Evolutionary conservation across 2,113 vertebrate species (phyloP).

Genomic region (Protomyctophum bolini): DNA sequence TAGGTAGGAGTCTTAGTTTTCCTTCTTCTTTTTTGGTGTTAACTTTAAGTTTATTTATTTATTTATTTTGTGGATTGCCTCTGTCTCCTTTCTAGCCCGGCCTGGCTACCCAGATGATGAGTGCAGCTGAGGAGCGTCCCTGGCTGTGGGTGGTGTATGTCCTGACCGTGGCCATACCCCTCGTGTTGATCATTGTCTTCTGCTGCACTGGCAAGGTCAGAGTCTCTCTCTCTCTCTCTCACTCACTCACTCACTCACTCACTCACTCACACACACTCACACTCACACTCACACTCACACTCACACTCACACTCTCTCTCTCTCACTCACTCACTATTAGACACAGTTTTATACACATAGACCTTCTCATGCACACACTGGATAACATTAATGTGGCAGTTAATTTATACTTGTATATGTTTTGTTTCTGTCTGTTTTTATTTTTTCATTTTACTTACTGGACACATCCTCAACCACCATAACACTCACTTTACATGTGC

Average conservation of each 20-base stretch:
- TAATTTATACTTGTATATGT: no score
- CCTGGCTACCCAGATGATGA: slow-evolving; percentile 92
- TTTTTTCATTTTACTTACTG: background rate
- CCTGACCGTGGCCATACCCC: slow-evolving; percentile 90
- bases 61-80: background rate
- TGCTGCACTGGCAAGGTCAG: slow-evolving; percentile 97
- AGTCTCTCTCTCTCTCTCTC: slow-evolving; percentile 6
- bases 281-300: background rate
- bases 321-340: no score
- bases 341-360: background rate
- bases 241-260: background rate
- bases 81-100: slow-evolving; percentile 81
- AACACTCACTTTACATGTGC: background rate
- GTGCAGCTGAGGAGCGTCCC: slow-evolving; percentile 92
- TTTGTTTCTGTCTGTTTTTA: no score
- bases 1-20: no score
- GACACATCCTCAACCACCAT: background rate
- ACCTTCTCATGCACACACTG: background rate
- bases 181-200: slow-evolving; percentile 93
- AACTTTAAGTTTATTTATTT: background rate
- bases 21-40: background rate
- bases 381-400: background rate
- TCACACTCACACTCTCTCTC: slow-evolving; percentile 5
- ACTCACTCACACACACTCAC: background rate
- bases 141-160: slow-evolving; percentile 98